phyloP scores from a whole-genome alignment of 35 echinoderm and acorn worm genomes.

The Apostichopus californicus region DNA sequence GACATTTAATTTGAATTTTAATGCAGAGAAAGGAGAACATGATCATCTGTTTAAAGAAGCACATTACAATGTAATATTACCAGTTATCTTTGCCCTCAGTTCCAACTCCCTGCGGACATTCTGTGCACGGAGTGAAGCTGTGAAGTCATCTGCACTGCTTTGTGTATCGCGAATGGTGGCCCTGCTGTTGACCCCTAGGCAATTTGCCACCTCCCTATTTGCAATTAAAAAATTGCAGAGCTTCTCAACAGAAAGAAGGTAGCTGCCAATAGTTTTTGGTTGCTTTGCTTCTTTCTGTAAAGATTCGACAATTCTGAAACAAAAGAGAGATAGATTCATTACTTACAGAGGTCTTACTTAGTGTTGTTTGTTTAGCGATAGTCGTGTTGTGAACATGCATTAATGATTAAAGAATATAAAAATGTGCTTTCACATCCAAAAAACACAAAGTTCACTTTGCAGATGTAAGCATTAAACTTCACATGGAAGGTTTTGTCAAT shows the following conservation, averaged over 20 bases:
- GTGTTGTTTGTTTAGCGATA: neutral
- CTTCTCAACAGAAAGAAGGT: neutral
- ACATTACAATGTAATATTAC: neutral
- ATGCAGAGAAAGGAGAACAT: too few relatives aligned
- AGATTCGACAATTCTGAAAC: neutral
- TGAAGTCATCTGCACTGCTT: neutral
- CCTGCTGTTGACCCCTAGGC: neutral
- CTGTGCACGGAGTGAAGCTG: neutral
- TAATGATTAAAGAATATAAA: neutral
- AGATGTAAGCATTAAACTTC: neutral
- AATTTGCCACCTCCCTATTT: neutral
- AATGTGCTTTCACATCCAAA: neutral
- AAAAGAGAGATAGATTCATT: neutral
- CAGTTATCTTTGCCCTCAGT: neutral
- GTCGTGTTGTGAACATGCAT: neutral
- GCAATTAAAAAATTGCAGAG: neutral
- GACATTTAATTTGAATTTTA: neutral
- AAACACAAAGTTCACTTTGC: neutral
- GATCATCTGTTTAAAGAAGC: neutral
- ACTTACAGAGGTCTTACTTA: neutral
- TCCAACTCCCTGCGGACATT: slow-evolving; percentile 15
- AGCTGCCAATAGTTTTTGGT: neutral
- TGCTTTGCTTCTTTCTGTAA: neutral
- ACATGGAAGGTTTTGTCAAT: neutral
- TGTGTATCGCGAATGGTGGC: neutral